Base-by-base conservation (phyloP, 2,797 vertebrate genomes). In the Crocidura indochinensis region DNA sequence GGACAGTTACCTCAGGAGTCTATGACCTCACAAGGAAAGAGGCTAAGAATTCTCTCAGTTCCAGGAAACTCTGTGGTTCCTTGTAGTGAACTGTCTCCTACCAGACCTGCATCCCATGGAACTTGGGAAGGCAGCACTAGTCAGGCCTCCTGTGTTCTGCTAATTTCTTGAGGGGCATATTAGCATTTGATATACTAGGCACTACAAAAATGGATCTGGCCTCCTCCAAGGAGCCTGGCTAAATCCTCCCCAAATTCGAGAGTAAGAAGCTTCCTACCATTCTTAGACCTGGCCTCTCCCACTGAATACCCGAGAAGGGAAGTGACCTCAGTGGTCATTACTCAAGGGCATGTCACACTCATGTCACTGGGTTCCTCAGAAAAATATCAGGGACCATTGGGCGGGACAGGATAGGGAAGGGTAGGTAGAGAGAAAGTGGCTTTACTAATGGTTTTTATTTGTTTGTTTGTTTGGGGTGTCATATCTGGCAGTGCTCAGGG, bases 181-280 rank as follows among this genome's bases (percentile, higher is more conserved):
- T 81, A 90, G 85, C 80, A 83, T 80, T 79, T 90, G 79, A 75
- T 84, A 91, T 88, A 73, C 51, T 85, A 89, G 46, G 15, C 14
- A 69, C 75, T 64, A 69, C 74, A 47, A 72, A 76, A 88, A 56
- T 74, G 65, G 75, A 88, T 49, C 88, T n/a, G 10, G 31, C 72
- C 75, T 91, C 60, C 68, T 76, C 14, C 69, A 91, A 88, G 86
- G 46, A 88, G 69, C 84, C 80, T 82, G 75, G 27, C 82, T 46
- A 76, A 19, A 76, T 44, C 51, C 90, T 44, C 26, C n/a, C 73
- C 81, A 88, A 93, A 51, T 69, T 91, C 79, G 74, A 84, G 29
- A 49, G 65, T 3, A 4, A 90, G 51, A 71, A 53, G 4, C 10
- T 91, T 74, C 75, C 75, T 73, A 38, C 29, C 27, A 3, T 51